Evolutionary conservation across 2,888 invertebrate genomes (phyloP).

Genomic region (Anagyrus pseudococci): DNA sequence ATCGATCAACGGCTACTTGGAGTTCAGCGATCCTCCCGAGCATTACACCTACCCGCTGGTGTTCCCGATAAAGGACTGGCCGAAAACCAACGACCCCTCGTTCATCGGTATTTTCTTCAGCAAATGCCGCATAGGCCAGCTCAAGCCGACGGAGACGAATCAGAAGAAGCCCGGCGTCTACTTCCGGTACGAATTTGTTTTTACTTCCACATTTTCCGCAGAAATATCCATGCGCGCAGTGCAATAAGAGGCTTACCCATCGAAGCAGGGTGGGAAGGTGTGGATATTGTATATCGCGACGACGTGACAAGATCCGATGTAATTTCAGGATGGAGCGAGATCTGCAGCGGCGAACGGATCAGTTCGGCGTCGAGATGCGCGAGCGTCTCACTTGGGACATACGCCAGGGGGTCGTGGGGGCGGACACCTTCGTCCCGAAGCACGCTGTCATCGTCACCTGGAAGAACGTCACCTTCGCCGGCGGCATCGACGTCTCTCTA

Average conservation of each 20-base stretch:
- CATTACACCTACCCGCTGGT: constrained; percentile 85
- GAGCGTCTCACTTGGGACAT: constrained; percentile 90
- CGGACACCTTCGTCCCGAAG: constrained; percentile 89
- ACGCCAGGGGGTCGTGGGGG: constrained; percentile 87
- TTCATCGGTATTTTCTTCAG: constrained; percentile 95
- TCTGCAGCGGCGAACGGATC: constrained; percentile 76
- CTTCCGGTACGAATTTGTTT: constrained; percentile 66
- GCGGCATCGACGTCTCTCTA: constrained; percentile 83
- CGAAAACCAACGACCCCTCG: constrained; percentile 83
- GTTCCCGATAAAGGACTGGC: constrained; percentile 89
- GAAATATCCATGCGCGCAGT: too few relatives aligned
- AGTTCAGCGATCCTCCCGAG: constrained; percentile 90
- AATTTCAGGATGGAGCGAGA: constrained; percentile 75
- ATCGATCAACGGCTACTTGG: constrained; percentile 82
- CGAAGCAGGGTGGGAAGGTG: too few relatives aligned
- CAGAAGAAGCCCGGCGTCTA: constrained; percentile 82
- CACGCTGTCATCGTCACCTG: constrained; percentile 91
- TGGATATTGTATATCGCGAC: too few relatives aligned
- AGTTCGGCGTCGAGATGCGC: constrained; percentile 84
- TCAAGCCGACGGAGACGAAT: constrained; percentile 77
- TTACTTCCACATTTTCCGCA: neutral
- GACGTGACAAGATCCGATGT: too few relatives aligned
- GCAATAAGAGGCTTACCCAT: too few relatives aligned
- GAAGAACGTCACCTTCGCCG: constrained; percentile 94
- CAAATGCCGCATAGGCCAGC: constrained; percentile 81